phyloP scores from a whole-genome alignment of 2,113 vertebrate species.

The Heterotilapia buettikoferi region DNA sequence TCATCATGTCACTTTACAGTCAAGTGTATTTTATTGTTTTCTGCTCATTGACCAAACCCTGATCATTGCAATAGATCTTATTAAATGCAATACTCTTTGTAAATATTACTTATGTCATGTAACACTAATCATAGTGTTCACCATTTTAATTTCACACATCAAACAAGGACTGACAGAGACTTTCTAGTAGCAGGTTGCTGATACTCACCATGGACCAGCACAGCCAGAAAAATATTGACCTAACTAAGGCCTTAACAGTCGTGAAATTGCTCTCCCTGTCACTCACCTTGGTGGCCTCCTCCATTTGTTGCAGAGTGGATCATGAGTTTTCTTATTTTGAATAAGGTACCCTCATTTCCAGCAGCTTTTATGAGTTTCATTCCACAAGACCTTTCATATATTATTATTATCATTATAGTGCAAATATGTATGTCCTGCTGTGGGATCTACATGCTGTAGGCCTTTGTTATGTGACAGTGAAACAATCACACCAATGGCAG shows the following conservation, averaged over 20 bases:
- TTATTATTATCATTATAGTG: neutral
- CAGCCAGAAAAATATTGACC: neutral
- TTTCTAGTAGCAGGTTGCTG: neutral
- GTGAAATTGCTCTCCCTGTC: neutral
- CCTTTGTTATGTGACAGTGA: neutral
- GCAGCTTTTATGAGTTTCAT: accelerated
- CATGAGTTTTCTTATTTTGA: neutral
- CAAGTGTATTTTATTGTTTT: neutral
- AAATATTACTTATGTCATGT: neutral
- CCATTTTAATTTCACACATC: neutral
- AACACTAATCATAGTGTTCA: neutral
- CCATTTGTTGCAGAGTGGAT: neutral
- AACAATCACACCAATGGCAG: neutral
- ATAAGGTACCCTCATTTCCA: neutral
- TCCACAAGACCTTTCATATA: neutral
- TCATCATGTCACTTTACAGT: neutral
- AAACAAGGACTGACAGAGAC: neutral
- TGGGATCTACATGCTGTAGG: accelerated
- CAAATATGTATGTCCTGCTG: neutral
- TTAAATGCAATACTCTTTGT: neutral
- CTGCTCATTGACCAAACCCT: neutral
- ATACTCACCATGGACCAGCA: neutral
- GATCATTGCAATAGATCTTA: neutral
- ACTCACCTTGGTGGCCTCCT: neutral
- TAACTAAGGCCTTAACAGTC: neutral